Base-by-base conservation (phyloP, 2,888 invertebrate species). In the Chalcis sispes region DNA sequence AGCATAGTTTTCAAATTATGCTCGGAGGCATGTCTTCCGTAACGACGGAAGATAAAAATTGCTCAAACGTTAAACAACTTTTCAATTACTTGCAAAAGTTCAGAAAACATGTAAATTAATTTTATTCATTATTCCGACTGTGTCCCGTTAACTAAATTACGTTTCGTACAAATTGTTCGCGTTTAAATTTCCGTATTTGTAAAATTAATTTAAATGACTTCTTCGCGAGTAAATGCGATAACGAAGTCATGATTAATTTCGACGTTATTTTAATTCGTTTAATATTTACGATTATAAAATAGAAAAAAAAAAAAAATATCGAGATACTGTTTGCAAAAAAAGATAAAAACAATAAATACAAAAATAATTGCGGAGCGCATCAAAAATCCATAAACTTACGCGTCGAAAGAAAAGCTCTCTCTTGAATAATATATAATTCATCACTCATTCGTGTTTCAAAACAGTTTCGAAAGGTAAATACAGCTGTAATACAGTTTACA, bases 1-100 rank as follows among this genome's bases (percentile, higher is more conserved):
- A 18, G 48, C 29, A 18, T 25, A 25, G n/a, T 48, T 56, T 52
- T 29, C 50, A 5, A 20, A 56, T 64, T 46, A 32, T n/a, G 15
- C 18, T n/a, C 29, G 48, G 58, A 72, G 56, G 54, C 54, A 48
- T 64, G 56, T 32, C 54, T 72, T 46, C 36, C 36, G 29, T 18
- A 62, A 29, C 40, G 48, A 54, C 23, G 7, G 54, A 69, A 23
- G 42, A 32, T 5, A 32, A 36, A 23, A 52, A 59, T 40, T 1
- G 40, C 13, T 52, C 18, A 1, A 20, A 50, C 15, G n/a, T 15
- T n/a, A 46, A 50, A 50, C 13, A 42, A 42, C 13, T 42, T 42
- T 42, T 42, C 42, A 2, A 42, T 42, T 42, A 42, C 13, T 42
- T 42, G 7, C 8, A 2, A 42, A 42, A 42, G 13, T 42, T 42